These are phyloP conservation scores for Cremastinae sp. DNA, from an alignment of 2,888 invertebrate genomes.

Conservation along the genomic window DNA sequence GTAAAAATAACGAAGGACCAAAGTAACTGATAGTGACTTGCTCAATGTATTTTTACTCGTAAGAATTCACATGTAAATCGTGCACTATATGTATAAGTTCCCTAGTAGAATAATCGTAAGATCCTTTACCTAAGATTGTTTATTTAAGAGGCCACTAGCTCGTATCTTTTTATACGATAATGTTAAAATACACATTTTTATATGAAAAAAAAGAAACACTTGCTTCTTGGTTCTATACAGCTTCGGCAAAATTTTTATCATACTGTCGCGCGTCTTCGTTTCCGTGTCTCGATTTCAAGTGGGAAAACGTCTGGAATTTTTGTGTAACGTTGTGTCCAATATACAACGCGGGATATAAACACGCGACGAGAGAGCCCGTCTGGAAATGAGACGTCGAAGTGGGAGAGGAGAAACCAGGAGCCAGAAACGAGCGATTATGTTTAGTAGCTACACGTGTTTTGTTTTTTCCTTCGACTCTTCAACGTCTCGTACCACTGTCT, in stretches of 20 bases:
- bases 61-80: conserved; percentile 28
- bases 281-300: not conserved
- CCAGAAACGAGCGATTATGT: conserved; percentile 52
- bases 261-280: not conserved
- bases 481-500: conserved; percentile 18
- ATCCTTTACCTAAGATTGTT: conserved; percentile 55
- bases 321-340: conserved; percentile 32
- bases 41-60: conserved; percentile 32
- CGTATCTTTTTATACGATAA: not conserved
- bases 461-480: conserved; percentile 37
- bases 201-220: conserved; percentile 34
- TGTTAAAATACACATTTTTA: conserved; percentile 30
- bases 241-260: too few relatives aligned
- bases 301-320: conserved; percentile 51
- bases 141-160: conserved; percentile 42
- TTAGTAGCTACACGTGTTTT: conserved; percentile 62
- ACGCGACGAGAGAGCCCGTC: conserved; percentile 44
- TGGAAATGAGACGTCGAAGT: conserved; percentile 11
- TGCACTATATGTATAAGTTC: conserved; percentile 10
- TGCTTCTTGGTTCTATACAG: too few relatives aligned
- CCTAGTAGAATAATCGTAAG: not conserved
- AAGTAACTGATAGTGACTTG: conserved; percentile 31
- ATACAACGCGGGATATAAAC: conserved; percentile 46
- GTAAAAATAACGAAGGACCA: conserved; percentile 24
- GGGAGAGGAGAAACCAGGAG: conserved; percentile 47